Base-by-base conservation (phyloP, 2,113 vertebrate genomes). In the Aplodontia rufa region DNA sequence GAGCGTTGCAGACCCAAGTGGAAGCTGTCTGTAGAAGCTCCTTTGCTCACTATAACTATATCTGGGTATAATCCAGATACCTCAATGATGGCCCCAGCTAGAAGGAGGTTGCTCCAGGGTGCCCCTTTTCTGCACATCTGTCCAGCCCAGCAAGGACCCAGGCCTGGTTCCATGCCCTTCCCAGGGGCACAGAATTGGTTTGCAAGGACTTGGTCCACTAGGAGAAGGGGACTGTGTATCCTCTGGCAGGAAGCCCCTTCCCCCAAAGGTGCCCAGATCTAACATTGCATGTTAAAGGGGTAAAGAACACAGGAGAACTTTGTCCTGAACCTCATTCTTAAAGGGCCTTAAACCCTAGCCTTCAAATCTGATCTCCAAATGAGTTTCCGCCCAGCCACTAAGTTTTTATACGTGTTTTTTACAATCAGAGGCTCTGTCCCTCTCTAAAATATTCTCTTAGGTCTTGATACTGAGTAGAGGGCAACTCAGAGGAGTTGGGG, bases 81-180 rank as follows among this genome's bases (percentile, higher is more conserved):
- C 64, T 85, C 42, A 26, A 49, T 20, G 60, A 3, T 30, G 68
- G 37, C 19, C 7, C 74, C 55, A 4, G 0, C 24, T 6, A 0
- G 20, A 10, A 40, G 35, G 40, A 37, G 12, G 35, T 60, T 3
- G 1, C 17, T 75, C n/a, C 1, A 35, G 13, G 40, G 53, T 2
- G 1, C 20, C 75, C 40, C 0, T 1, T 4, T 8, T 58, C 72
- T 28, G 32, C 14, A n/a, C 51, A 20, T 42, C 60, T 53, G 24
- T 6, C 82, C 64, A 55, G 0, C 7, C 24, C 30, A 64, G 40
- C 60, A 68, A 85, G 42, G 37, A 87, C 22, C 49, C 47, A 58
- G 40, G 24, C 55, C 24, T n/a, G 30, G 5, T 19, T 53, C 45
- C 9, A 3, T 9, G 76, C 3, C 26, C 42, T 10, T 12, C 64